Conservation (phyloP, 92 coral and sea anemone species). For the Parazoanthus darwini region DNA sequence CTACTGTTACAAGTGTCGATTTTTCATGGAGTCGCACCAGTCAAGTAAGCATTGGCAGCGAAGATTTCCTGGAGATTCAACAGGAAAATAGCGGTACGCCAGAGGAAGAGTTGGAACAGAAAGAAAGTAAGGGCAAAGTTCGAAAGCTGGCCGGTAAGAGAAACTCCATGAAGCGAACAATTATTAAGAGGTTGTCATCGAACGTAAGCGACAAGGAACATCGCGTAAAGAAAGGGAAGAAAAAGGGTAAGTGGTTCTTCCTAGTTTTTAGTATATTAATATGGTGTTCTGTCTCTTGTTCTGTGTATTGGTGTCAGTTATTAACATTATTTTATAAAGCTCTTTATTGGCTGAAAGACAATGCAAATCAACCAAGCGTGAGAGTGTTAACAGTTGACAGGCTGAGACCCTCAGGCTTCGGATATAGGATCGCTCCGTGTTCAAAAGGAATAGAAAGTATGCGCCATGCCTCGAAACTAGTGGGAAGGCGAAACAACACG, state of each 20-base stretch:
- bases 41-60: constrained; percentile 66
- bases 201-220: constrained; percentile 22
- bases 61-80: constrained; percentile 51
- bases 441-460: no score
- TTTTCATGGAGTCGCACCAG: constrained; percentile 59
- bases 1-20: constrained; percentile 55
- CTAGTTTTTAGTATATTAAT: not conserved
- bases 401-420: no score
- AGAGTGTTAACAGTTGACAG: no score
- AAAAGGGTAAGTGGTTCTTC: constrained; percentile 4
- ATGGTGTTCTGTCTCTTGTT: not conserved
- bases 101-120: constrained; percentile 67
- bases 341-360: no score
- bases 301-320: no score
- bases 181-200: constrained; percentile 22
- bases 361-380: no score
- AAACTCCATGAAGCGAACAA: constrained; percentile 23
- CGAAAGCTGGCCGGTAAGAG: constrained; percentile 7
- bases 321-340: no score
- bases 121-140: constrained; percentile 23
- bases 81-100: constrained; percentile 69
- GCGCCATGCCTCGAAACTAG: no score
- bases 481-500: no score
- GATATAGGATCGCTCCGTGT: no score
- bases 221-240: constrained; percentile 39